Evolutionary conservation across 2,888 invertebrate genomes (phyloP), one percentile per base, ranked within the genome.

Genomic region (Epistrophella euchroma): DNA sequence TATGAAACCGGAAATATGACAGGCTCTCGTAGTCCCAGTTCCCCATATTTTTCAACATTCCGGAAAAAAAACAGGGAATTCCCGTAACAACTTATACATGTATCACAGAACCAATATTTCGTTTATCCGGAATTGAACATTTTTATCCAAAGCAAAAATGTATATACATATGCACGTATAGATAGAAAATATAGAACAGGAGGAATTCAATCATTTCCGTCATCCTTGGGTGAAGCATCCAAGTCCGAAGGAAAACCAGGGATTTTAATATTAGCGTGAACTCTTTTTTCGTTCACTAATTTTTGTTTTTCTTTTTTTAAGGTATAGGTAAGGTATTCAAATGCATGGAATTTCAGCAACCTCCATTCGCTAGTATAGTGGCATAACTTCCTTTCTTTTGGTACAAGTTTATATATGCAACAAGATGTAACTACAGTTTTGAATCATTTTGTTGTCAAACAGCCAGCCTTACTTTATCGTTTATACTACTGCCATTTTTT

Each of bases 51-150:
- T 64, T 17, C 35, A 35, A 17, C 43, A 45, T 22, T 55, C 60
- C 43, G 11, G 17, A 9, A 10, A 43, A 10, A 43, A 55, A 6
- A 55, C 45, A 19, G 28, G 43, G 62, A 55, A 52, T 19, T 45
- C 32, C 15, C 55, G 15, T 25, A 17, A 15, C n/a, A 35, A 62
- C 43, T 19, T 25, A 52, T 19, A 25, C 50, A 52, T 62, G 43
- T 17, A 62, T n/a, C 40, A 22, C n/a, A 9, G 35, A 43, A 62
- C 17, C 32, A n/a, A n/a, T 19, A 66, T 52, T 43, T 58, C 22
- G 45, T 43, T 56, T 60, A 43, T 43, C 35, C 47, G 62, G 64
- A 45, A 78, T 78, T 72, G 78, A 78, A 72, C 72, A 72, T 78
- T 78, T 79, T 79, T 68, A 56, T 22, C 19, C 28, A 37, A 19